Evolutionary conservation across 2,797 vertebrate genomes (phyloP).

Genomic region (Rousettus madagascariensis): DNA sequence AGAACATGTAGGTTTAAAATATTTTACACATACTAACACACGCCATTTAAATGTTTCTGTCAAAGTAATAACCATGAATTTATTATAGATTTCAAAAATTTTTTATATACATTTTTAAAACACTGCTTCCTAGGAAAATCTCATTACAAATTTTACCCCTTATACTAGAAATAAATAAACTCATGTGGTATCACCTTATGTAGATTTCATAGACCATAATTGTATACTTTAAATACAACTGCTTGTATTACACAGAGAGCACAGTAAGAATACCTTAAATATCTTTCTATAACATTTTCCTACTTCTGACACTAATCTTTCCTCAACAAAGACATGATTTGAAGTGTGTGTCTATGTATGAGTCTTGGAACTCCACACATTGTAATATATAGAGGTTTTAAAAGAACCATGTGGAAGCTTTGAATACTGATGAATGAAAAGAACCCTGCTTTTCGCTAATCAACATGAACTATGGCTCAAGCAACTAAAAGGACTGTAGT

Average conservation of each 20-base stretch:
- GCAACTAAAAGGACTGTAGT: not conserved
- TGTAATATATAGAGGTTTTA: not conserved
- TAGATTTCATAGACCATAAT: not conserved
- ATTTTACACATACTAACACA: not conserved
- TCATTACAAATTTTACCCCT: not conserved
- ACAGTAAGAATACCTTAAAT: not conserved
- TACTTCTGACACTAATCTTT: not conserved
- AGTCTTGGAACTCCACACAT: not conserved
- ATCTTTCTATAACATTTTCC: not conserved
- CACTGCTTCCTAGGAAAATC: not conserved
- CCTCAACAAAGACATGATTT: not conserved
- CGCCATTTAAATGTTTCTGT: not conserved
- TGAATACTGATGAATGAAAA: not conserved
- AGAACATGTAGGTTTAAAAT: conserved; percentile 39
- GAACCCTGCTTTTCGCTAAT: not conserved
- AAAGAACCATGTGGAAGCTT: not conserved
- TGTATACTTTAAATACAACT: not conserved
- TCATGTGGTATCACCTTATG: not conserved
- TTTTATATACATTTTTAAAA: conserved; percentile 12
- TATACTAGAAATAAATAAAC: not conserved
- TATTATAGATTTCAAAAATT: not conserved
- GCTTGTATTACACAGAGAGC: not conserved
- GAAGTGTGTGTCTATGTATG: not conserved
- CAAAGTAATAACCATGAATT: not conserved
- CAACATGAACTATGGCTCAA: not conserved